A percentile compares a stretch with the other conserved stretches of the same genome.
These are phyloP conservation scores for Uria aalge DNA, from an alignment of 2,113 vertebrate species.

Conservation along the genomic window DNA sequence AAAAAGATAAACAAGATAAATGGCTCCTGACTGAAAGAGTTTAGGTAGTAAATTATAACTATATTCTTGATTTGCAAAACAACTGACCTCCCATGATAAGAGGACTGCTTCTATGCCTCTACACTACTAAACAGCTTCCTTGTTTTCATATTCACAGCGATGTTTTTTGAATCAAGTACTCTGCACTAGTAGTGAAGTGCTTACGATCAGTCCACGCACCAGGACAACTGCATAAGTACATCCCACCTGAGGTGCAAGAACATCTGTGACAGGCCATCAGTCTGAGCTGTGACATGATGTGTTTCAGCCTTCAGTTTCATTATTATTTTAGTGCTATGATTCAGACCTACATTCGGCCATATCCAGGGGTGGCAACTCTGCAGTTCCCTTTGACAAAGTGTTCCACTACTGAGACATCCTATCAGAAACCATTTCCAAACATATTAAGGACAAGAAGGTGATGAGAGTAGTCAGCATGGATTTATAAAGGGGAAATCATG, in stretches of 20 bases:
- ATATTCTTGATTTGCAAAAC: not conserved
- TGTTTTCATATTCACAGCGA: not conserved
- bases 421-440: not conserved
- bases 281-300: not conserved
- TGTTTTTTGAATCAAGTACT: not conserved
- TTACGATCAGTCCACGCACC: not conserved
- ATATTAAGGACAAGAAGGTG: not conserved
- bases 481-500: not conserved
- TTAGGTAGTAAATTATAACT: not conserved
- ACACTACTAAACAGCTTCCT: not conserved
- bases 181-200: not conserved
- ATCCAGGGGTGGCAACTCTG: not conserved
- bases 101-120: not conserved
- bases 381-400: not conserved
- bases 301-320: not conserved
- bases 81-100: not conserved
- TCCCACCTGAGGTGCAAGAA: not conserved
- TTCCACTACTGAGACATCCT: not conserved
- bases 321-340: not conserved
- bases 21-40: not conserved
- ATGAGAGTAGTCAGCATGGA: not conserved
- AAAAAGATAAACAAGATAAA: not conserved
- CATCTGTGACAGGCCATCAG: not conserved
- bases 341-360: not conserved
- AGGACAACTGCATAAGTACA: not conserved